phyloP scores from a whole-genome alignment of 1,140 invertebrate genomes.

The Drosophila tani region DNA sequence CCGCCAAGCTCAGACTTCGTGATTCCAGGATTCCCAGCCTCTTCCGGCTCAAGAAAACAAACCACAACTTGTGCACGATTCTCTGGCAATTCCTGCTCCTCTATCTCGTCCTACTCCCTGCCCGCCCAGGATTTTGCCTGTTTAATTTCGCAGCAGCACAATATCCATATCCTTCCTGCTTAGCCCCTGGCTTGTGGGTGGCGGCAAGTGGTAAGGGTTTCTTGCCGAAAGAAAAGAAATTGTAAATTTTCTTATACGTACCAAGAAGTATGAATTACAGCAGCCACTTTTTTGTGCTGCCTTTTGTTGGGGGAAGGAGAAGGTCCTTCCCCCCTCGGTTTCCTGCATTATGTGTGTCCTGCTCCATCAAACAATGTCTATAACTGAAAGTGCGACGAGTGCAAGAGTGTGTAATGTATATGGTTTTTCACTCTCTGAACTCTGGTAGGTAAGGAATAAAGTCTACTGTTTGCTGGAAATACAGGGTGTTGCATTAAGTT shows the following conservation, averaged over 20 bases:
- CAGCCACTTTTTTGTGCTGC: slow-evolving; percentile 41
- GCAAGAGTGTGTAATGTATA: slow-evolving; percentile 58
- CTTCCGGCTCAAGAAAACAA: slow-evolving; percentile 51
- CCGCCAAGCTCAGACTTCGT: slow-evolving; percentile 36
- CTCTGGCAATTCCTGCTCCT: slow-evolving; percentile 21
- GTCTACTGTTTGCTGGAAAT: slow-evolving; percentile 18
- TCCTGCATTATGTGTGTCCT: slow-evolving; percentile 34
- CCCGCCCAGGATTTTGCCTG: slow-evolving; percentile 29
- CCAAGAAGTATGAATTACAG: slow-evolving; percentile 66
- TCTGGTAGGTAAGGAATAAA: slow-evolving; percentile 49
- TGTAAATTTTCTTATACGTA: slow-evolving; percentile 67
- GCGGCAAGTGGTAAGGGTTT: slow-evolving; percentile 26
- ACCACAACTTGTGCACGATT: slow-evolving; percentile 83
- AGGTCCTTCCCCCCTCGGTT: slow-evolving; percentile 1
- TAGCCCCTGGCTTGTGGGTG: slow-evolving; percentile 45
- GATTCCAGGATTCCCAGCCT: slow-evolving; percentile 9
- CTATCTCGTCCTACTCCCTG: background rate
- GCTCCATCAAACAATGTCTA: slow-evolving; percentile 70
- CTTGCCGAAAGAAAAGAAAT: slow-evolving; percentile 68
- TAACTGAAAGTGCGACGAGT: slow-evolving; percentile 38
- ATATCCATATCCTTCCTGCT: slow-evolving; percentile 70
- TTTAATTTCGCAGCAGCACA: slow-evolving; percentile 74
- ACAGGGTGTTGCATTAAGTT: slow-evolving; percentile 49
- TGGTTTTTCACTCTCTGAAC: slow-evolving; percentile 52
- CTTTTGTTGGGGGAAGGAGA: slow-evolving; percentile 14